A percentile compares a stretch with the other conserved stretches of the same genome.
phyloP scores from a whole-genome alignment of 2,113 vertebrate genomes.

The Lipophrys pholis region DNA sequence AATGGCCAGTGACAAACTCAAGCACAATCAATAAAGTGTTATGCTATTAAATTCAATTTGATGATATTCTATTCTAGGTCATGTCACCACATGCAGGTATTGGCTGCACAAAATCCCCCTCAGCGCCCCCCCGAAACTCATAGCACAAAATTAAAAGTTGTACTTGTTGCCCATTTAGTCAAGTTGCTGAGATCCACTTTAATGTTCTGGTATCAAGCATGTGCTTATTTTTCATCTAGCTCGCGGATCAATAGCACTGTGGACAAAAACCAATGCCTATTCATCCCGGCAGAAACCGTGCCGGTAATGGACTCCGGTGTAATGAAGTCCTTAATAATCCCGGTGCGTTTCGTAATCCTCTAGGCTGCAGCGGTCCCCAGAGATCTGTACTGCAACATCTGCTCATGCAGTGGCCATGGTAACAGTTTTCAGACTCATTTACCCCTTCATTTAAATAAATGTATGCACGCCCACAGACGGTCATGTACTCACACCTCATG shows the following conservation, averaged over 20 bases:
- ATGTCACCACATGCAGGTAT: too few species aligned
- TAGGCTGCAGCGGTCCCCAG: constrained; percentile 24
- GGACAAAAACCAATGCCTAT: constrained; percentile 3
- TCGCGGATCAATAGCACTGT: neutral
- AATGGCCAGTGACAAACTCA: too few species aligned
- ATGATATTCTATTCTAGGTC: too few species aligned
- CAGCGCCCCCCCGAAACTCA: too few species aligned
- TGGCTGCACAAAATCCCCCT: too few species aligned
- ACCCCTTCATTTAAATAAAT: constrained; percentile 35
- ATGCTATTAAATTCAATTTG: too few species aligned
- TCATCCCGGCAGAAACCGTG: neutral
- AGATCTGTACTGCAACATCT: constrained; percentile 48
- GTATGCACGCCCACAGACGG: constrained; percentile 36
- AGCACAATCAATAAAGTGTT: too few species aligned
- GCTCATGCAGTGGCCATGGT: constrained; percentile 68
- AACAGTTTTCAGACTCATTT: constrained; percentile 60
- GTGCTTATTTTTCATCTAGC: neutral
- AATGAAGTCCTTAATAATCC: constrained; percentile 36
- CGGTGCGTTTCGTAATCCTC: constrained; percentile 24
- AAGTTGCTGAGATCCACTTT: neutral
- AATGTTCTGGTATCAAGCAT: neutral
- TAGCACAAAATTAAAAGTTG: too few species aligned
- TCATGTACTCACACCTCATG: constrained; percentile 3
- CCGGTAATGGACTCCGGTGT: constrained; percentile 6
- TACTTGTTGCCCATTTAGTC: too few species aligned